phyloP scores from a whole-genome alignment of 2,113 vertebrate genomes.

The Chitala chitala region DNA sequence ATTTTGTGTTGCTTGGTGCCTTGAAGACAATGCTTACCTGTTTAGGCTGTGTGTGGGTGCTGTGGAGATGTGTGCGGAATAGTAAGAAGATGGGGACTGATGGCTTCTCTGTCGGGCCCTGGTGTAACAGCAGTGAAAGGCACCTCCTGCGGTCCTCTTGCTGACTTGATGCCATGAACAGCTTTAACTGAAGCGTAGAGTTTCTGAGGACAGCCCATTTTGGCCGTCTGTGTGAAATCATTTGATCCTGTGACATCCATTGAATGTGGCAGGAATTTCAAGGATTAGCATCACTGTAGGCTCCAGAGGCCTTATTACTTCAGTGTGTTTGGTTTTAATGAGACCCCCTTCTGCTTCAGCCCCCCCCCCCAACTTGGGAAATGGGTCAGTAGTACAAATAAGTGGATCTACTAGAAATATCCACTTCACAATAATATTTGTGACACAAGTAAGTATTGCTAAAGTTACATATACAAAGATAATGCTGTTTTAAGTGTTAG shows the following conservation, averaged over 20 bases:
- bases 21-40: not conserved
- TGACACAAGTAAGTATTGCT: no score
- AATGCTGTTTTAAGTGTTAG: no score
- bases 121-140: not conserved
- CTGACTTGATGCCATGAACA: not conserved
- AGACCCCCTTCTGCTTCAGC: not conserved
- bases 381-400: not conserved
- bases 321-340: not conserved
- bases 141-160: not conserved
- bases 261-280: not conserved
- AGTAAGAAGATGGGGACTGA: not conserved
- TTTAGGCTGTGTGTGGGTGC: not conserved
- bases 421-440: no score
- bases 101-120: not conserved
- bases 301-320: no score
- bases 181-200: not conserved
- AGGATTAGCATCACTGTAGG: not conserved
- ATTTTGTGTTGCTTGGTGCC: no score
- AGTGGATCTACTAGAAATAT: no score
- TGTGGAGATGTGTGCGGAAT: not conserved
- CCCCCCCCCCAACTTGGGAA: not conserved
- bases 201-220: not conserved
- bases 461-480: no score
- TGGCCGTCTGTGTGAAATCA: not conserved
- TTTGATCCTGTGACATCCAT: not conserved